A percentile compares a stretch with the other conserved stretches of the same genome.
Evolutionary conservation across 2,888 invertebrate species (phyloP).

Genomic region (Sturmia bella): DNA sequence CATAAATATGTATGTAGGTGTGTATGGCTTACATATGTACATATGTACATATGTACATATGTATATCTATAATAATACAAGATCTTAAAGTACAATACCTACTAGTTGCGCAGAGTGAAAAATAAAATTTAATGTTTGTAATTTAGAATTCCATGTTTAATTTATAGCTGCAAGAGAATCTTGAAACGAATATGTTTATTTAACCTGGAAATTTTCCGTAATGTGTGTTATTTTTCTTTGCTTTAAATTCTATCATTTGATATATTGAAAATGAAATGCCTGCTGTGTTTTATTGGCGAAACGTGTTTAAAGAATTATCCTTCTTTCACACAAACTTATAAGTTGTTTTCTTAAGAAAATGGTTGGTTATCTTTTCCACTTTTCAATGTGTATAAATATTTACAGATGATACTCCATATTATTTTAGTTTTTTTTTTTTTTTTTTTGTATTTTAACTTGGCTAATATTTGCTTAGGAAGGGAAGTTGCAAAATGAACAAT

Average conservation of each 20-base stretch:
- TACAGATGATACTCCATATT: conserved; percentile 25
- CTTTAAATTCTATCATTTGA: conserved; percentile 18
- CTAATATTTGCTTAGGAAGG: conserved; percentile 33
- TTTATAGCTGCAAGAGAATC: not conserved
- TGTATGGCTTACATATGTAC: no score
- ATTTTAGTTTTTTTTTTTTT: conserved; percentile 3
- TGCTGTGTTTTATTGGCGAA: conserved; percentile 59
- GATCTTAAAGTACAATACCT: no score
- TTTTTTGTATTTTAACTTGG: conserved; percentile 11
- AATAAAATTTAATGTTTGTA: not conserved
- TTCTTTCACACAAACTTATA: not conserved
- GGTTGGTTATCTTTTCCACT: conserved; percentile 5
- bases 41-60: no score
- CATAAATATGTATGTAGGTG: no score
- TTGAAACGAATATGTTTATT: conserved; percentile 41
- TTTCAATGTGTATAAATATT: conserved; percentile 41
- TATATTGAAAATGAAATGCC: conserved; percentile 13
- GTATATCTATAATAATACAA: no score
- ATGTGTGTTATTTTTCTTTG: conserved; percentile 30
- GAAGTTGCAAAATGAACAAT: conserved; percentile 42
- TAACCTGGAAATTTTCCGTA: conserved; percentile 50
- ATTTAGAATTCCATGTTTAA: conserved; percentile 4
- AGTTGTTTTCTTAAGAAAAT: conserved; percentile 19
- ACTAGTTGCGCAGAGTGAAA: no score
- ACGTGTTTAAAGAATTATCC: conserved; percentile 60